Percentiles rank a stretch among this genome's conserved stretches.
These are phyloP conservation scores for Bolborhynchus lineola DNA, from an alignment of 2,113 vertebrate species.

Conservation along the genomic window DNA sequence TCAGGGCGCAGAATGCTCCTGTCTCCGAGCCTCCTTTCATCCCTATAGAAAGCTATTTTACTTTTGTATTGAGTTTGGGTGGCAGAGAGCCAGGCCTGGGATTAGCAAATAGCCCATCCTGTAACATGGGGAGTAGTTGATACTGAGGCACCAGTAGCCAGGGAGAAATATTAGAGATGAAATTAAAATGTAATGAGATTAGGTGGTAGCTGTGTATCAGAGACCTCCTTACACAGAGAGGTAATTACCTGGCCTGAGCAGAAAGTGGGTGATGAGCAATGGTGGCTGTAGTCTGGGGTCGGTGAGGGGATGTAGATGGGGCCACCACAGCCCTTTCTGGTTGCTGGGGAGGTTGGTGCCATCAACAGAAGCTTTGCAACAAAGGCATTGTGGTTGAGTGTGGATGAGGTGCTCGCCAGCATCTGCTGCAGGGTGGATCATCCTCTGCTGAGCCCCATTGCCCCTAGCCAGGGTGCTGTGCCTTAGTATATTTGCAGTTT, in stretches of 20 bases:
- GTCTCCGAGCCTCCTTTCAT: not conserved
- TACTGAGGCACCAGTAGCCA: not conserved
- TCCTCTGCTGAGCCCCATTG: not conserved
- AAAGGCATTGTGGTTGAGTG: not conserved
- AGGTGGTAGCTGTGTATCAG: not conserved
- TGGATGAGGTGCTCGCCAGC: not conserved
- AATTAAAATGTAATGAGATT: conserved; percentile 34
- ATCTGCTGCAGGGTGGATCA: not conserved
- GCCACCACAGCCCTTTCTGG: not conserved
- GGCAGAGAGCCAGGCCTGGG: not conserved
- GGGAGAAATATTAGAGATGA: conserved; percentile 19
- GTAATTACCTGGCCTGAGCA: conserved; percentile 16
- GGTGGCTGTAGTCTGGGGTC: not conserved
- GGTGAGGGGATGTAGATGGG: accelerated
- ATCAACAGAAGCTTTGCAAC: not conserved
- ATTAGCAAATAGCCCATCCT: not conserved
- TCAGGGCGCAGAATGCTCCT: not conserved
- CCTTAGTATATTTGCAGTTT: not conserved
- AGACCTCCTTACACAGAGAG: not conserved
- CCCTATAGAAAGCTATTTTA: not conserved
- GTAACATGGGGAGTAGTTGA: not conserved
- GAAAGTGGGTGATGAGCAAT: not conserved
- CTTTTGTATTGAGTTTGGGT: not conserved
- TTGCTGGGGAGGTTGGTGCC: not conserved
- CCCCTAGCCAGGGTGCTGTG: accelerated